Base-by-base conservation (phyloP, 1,140 invertebrate species). In the Plutomurus gul region DNA sequence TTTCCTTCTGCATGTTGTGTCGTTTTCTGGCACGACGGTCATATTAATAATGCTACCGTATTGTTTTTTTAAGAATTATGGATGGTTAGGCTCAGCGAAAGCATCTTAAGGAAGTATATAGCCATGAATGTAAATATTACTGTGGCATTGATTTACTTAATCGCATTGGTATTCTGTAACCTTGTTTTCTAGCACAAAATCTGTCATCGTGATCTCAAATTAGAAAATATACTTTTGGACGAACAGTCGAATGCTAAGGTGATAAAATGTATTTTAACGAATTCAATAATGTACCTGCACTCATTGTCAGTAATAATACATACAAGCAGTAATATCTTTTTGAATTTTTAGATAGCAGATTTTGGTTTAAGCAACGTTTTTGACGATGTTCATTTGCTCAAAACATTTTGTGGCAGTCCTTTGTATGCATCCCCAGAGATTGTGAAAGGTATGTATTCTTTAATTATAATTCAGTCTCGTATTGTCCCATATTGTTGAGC, bases 361-460 rank as follows among this genome's bases (percentile, higher is more conserved):
- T 99, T 99, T 88, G 98, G 98, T 80, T 88, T 99, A 27, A 98
- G 97, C 36, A 99, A 99, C 88, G 96, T 98, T 76, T 99, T 98
- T 86, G 94, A 95, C 87, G 94, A 96, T 84, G 92, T 92, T 79
- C 90, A 93, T 40, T 87, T 99, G 47, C 86, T 99, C 78, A 93
- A 91, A 76, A 99, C 98, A 33, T 99, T 98, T 87, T 99, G 98
- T 88, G 98, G 98, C 5, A 97, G 95, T 85, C 97, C 98, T 1
- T 86, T 99, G 7, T 99, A 99, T 86, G 97, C 97, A 13, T 99
- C 97, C 60, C 98, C 98, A 0, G 56, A 65, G 36, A 65, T 65
- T n/a, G 56, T 65, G 30, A 65, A 65, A 65, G 56, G 56, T 33
- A 65, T 37, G 6, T 77, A 56, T 76, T 36, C 20, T 22, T 11